Evolutionary conservation across 2,888 invertebrate genomes (phyloP).

Genomic region (Apoderus coryli): DNA sequence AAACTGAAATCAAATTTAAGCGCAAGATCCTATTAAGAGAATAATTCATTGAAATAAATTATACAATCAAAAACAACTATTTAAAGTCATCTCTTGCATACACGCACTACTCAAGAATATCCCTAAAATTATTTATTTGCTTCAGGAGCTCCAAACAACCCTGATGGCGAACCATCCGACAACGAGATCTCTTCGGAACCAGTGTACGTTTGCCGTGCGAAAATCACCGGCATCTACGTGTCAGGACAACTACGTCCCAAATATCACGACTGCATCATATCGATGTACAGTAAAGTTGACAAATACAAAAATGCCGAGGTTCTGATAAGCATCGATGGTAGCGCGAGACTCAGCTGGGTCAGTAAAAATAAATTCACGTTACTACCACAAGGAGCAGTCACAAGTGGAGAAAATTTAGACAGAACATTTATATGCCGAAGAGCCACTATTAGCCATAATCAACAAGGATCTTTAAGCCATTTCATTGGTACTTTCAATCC

Average conservation of each 20-base stretch:
- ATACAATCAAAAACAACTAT: background rate
- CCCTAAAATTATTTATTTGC: slow-evolving; percentile 10
- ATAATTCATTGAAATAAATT: background rate
- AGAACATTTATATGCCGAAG: slow-evolving; percentile 28
- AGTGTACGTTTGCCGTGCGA: slow-evolving; percentile 62
- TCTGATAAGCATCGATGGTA: slow-evolving; percentile 61
- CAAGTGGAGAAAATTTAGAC: slow-evolving; percentile 34
- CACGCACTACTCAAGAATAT: background rate
- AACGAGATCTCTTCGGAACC: slow-evolving; percentile 26
- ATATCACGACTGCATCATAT: slow-evolving; percentile 49
- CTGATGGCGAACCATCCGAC: slow-evolving; percentile 48
- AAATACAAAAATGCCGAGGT: slow-evolving; percentile 48
- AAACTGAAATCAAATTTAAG: too few relatives aligned
- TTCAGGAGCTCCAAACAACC: slow-evolving; percentile 25
- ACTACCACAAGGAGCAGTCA: slow-evolving; percentile 54
- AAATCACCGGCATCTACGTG: slow-evolving; percentile 57
- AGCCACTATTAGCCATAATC: slow-evolving; percentile 20
- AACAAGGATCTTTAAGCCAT: slow-evolving; percentile 34
- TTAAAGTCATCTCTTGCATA: background rate
- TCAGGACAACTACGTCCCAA: slow-evolving; percentile 48
- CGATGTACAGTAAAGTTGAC: slow-evolving; percentile 41
- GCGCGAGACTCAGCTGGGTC: slow-evolving; percentile 62
- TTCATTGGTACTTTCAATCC: slow-evolving; percentile 59
- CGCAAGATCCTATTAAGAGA: too few relatives aligned
- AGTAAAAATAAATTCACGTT: slow-evolving; percentile 55